Evolutionary conservation across 2,797 vertebrate species (phyloP).

Genomic region (Protosalanx chinensis): DNA sequence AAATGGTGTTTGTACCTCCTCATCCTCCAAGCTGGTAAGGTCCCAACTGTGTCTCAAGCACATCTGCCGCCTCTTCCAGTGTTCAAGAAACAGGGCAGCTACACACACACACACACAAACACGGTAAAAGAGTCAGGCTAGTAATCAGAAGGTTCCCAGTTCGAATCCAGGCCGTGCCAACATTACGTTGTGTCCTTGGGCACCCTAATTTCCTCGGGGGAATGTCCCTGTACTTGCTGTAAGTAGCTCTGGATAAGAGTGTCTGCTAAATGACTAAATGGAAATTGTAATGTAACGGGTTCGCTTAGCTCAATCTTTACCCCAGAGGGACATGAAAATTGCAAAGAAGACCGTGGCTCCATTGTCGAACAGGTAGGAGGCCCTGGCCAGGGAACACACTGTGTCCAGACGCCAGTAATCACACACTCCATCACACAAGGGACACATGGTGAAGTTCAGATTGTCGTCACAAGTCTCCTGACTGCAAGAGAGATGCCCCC

Average conservation of each 20-base stretch:
- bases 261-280: too few relatives aligned
- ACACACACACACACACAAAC: conserved; percentile 35
- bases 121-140: not conserved
- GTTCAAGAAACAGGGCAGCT: conserved; percentile 96
- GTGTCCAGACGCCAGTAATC: conserved; percentile 94
- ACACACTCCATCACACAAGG: conserved; percentile 91
- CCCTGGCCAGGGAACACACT: conserved; percentile 83
- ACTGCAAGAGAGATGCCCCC: conserved; percentile 65
- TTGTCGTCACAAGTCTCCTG: conserved; percentile 88
- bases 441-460: conserved; percentile 96
- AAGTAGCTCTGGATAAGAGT: too few relatives aligned
- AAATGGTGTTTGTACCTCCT: conserved; percentile 76
- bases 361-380: conserved; percentile 96
- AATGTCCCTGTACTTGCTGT: too few relatives aligned
- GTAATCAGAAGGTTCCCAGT: too few relatives aligned
- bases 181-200: too few relatives aligned
- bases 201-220: too few relatives aligned
- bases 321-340: conserved; percentile 98
- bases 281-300: too few relatives aligned
- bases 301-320: conserved; percentile 61
- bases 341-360: conserved; percentile 93
- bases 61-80: conserved; percentile 96
- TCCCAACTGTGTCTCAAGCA: conserved; percentile 93
- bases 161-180: too few relatives aligned
- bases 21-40: conserved; percentile 90